Conservation (phyloP, 2,888 invertebrate species). For the Cetonia aurata region DNA sequence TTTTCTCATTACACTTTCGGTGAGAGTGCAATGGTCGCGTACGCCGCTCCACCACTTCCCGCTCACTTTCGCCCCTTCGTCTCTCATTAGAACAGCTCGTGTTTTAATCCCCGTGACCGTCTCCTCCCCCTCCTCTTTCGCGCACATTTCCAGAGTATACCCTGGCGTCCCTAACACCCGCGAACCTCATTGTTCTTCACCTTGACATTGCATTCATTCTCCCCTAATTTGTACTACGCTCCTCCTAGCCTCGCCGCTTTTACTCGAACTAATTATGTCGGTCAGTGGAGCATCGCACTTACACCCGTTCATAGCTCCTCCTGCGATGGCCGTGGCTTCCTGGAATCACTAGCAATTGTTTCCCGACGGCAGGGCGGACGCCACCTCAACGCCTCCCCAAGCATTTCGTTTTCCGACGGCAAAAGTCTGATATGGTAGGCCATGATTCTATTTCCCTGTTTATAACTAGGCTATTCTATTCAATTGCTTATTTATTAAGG, state of each 20-base stretch:
- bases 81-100: conserved; percentile 49
- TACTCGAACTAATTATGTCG: conserved; percentile 61
- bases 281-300: conserved; percentile 61
- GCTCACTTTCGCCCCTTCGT: conserved; percentile 37
- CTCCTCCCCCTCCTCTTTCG: conserved; percentile 34
- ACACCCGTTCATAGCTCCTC: conserved; percentile 48
- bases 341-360: conserved; percentile 15
- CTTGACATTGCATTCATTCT: conserved; percentile 58
- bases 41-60: conserved; percentile 30
- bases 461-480: not conserved
- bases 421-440: not conserved
- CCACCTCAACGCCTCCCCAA: conserved; percentile 14
- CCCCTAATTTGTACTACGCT: conserved; percentile 56
- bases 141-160: conserved; percentile 22
- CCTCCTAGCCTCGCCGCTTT: conserved; percentile 49
- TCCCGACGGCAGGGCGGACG: conserved; percentile 16
- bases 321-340: conserved; percentile 44
- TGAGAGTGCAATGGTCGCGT: conserved; percentile 37
- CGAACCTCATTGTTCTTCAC: conserved; percentile 57
- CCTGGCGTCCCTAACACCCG: conserved; percentile 50
- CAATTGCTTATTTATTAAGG: not conserved
- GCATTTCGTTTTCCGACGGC: conserved; percentile 26
- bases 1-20: conserved; percentile 49
- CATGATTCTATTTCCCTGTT: not conserved
- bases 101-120: conserved; percentile 50